Base-by-base conservation (phyloP, 2,888 invertebrate genomes). In the Oscheius sp. region DNA sequence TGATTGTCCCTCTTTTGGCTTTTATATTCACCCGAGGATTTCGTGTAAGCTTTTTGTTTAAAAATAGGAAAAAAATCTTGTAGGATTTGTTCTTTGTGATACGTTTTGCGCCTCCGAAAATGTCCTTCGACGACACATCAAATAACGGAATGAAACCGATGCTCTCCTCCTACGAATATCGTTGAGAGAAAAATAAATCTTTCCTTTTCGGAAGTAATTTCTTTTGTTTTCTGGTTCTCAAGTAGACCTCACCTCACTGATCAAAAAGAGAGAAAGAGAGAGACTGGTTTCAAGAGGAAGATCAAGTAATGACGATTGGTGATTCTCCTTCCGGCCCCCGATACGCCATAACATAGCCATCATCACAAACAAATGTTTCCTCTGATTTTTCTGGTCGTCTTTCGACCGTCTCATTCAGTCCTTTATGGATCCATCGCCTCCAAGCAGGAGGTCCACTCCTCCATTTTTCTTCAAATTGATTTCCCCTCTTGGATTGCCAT, bases 11-110 rank as follows among this genome's bases (percentile, higher is more conserved):
- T 10, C 52, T 80, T 20, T 57, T 74, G 46, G 82, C 73, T 52
- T 83, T 82, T 58, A 37, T 76, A 12, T 82, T 73, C 71, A 82
- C 82, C 10, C 63, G 82, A 8, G 83, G 78, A 46, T 82, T 82
- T 58, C 58, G 65, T 57, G 70, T 70, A 23, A 37, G 48, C 29
- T 12, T 46, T 23, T 46, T 42, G 10, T 66, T 25, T 45, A n/a
- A n/a, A 15, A 8, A 48, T 5, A 20, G 0, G 27, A 3, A 31
- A 58, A n/a, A 3, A 29, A 23, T 20, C 29, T 31, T 70, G 45
- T 65, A 75, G 23, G 80, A 80, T 58, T 58, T 80, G 10, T 80
- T 81, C 70, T 80, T 80, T 69, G 82, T 81, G 37, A 71, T 80
- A 34, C 82, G 82, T n/a, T 72, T 66, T 34, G 55, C 66, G 17